Conservation (phyloP, 2,113 vertebrate species). For the Psettodes erumei region DNA sequence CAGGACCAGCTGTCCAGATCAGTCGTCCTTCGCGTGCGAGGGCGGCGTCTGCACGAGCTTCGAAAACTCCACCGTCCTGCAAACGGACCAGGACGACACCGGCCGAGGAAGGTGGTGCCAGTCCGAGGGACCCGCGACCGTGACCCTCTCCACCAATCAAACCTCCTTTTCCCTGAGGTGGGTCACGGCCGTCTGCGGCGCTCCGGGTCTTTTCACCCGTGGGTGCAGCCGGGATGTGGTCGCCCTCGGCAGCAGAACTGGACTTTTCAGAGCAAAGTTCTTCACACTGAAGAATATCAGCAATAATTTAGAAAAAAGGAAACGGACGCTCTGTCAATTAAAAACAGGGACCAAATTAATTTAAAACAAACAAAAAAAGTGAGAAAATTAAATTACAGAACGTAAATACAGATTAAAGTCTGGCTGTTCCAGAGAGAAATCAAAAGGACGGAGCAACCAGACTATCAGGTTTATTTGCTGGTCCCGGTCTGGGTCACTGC, state of each 20-base stretch:
- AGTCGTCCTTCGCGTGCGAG: conserved; percentile 23
- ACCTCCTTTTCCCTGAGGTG: conserved; percentile 64
- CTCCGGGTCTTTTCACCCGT: not conserved
- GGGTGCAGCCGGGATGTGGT: not conserved
- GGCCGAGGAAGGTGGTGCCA: conserved; percentile 70
- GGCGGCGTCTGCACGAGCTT: conserved; percentile 28
- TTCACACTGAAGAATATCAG: too few species aligned
- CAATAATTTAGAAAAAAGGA: too few species aligned
- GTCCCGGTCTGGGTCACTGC: too few species aligned
- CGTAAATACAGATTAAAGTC: too few species aligned
- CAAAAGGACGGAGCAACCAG: too few species aligned
- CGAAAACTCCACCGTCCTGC: rapidly evolving
- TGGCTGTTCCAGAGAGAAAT: too few species aligned
- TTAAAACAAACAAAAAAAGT: too few species aligned
- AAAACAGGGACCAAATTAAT: not conserved
- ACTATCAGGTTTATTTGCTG: too few species aligned
- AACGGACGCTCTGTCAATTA: too few species aligned
- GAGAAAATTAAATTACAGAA: too few species aligned
- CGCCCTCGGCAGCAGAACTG: not conserved
- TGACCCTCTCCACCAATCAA: not conserved
- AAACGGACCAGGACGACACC: conserved; percentile 39
- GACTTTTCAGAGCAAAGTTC: too few species aligned
- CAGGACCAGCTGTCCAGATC: conserved; percentile 33
- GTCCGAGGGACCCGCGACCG: conserved; percentile 40
- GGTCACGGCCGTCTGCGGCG: not conserved